A percentile compares a stretch with the other conserved stretches of the same genome.
phyloP scores from a whole-genome alignment of 2,888 invertebrate genomes.

The Oscheius sp. region DNA sequence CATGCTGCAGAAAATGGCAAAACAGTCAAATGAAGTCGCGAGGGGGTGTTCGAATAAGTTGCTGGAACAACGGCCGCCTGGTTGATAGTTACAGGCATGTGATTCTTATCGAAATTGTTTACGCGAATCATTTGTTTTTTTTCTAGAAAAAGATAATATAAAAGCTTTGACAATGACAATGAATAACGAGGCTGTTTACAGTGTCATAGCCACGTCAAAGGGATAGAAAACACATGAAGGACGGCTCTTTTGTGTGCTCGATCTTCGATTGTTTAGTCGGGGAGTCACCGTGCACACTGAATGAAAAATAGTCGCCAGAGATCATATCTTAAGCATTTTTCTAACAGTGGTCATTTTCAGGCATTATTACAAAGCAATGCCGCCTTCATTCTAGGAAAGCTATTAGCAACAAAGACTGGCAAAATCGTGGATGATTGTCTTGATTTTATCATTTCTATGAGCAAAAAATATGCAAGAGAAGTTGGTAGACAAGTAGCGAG shows the following conservation, averaged over 20 bases:
- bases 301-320: not conserved
- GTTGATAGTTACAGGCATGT: not conserved
- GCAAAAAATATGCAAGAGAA: conserved; percentile 38
- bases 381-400: conserved; percentile 55
- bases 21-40: conserved; percentile 11
- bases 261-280: no score
- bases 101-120: conserved; percentile 10
- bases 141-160: not conserved
- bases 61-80: not conserved
- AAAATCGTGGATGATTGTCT: conserved; percentile 35
- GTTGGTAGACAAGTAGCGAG: conserved; percentile 49
- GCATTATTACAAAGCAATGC: conserved; percentile 53
- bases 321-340: not conserved
- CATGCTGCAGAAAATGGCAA: conserved; percentile 11
- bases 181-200: no score
- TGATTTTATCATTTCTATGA: conserved; percentile 34
- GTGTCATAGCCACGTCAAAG: no score
- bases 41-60: not conserved
- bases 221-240: no score
- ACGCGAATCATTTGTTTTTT: not conserved
- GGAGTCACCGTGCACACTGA: not conserved
- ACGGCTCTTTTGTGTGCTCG: no score
- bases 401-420: conserved; percentile 35
- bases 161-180: not conserved
- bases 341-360: conserved; percentile 36